phyloP scores from a whole-genome alignment of 1,140 invertebrate genomes.

The Odontomachus brunneus region DNA sequence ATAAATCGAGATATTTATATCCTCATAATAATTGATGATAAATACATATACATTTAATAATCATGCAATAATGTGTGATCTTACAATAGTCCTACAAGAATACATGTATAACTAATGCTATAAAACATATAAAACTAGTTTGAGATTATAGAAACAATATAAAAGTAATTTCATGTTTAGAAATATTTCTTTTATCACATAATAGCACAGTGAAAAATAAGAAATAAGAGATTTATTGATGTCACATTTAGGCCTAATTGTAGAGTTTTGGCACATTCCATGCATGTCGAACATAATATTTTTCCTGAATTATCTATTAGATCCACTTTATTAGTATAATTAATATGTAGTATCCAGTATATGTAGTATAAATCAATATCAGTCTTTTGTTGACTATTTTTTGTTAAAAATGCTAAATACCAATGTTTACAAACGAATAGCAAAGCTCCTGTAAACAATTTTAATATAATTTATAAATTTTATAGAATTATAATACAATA shows the following conservation, averaged over 20 bases:
- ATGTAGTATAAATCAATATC: conserved; percentile 55
- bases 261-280: conserved; percentile 40
- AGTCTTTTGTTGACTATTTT: conserved; percentile 63
- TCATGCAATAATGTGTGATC: background rate
- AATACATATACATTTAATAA: background rate
- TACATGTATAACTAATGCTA: background rate
- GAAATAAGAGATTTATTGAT: conserved; percentile 11
- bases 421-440: conserved; percentile 87
- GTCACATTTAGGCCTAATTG: conserved; percentile 42
- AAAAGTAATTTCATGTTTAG: background rate
- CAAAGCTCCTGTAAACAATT: conserved; percentile 87
- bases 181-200: background rate
- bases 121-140: no score
- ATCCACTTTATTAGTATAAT: background rate
- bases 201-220: conserved; percentile 35
- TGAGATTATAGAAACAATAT: background rate
- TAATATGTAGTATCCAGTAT: conserved; percentile 18
- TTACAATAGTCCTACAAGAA: no score
- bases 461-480: conserved; percentile 49
- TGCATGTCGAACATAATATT: conserved; percentile 11
- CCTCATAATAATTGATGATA: background rate
- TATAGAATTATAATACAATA: conserved; percentile 1
- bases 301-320: conserved; percentile 31
- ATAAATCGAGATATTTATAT: no score
- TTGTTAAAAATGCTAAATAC: background rate